Base-by-base conservation (phyloP, 2,888 invertebrate genomes). In the Amiota communis region DNA sequence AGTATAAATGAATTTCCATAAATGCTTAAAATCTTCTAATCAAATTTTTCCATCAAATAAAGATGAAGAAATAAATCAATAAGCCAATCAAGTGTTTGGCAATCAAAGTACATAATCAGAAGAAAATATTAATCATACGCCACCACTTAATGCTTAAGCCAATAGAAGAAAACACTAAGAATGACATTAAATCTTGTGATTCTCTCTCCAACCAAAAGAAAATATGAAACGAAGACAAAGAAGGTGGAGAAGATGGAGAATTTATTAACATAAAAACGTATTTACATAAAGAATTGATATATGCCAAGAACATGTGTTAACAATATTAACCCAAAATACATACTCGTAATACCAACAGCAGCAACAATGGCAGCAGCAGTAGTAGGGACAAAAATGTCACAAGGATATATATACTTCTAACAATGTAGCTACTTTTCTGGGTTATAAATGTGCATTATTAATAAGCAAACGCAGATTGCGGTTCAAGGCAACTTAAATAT, bases 51-150 rank as follows among this genome's bases (percentile, higher is more conserved):
- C 72, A 57, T 9, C 23, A 53, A 57, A 48, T 46, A 9, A 56
- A 57, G 48, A n/a, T n/a, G n/a, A n/a, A 61, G 20, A 61, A 73
- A 81, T 80, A 81, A 82, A 82, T 81, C 82, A 84, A 84, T 82
- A 78, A 81, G 75, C 77, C 80, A 82, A 83, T 82, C 79, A 82
- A 82, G 75, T 79, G 74, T 75, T n/a, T 67, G 70, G 76, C 75
- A 83, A 79, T 80, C 80, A 80, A 80, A 61, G 61, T 61, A 8
- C 65, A 15, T 67, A 53, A 53, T 47, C 57, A 57, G 73, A 65
- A 73, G 75, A 78, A 36, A 78, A 78, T 81, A 79, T 82, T 76
- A 74, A 76, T 74, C 77, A 79, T 71, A 74, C 78, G 75, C 76
- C 75, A 64, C 72, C 70, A 6, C 36, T 36, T 36, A 36, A 36